A percentile compares a stretch with the other conserved stretches of the same genome.
Conservation (phyloP, 2,113 vertebrate species). For the Brienomyrus brachyistius region DNA sequence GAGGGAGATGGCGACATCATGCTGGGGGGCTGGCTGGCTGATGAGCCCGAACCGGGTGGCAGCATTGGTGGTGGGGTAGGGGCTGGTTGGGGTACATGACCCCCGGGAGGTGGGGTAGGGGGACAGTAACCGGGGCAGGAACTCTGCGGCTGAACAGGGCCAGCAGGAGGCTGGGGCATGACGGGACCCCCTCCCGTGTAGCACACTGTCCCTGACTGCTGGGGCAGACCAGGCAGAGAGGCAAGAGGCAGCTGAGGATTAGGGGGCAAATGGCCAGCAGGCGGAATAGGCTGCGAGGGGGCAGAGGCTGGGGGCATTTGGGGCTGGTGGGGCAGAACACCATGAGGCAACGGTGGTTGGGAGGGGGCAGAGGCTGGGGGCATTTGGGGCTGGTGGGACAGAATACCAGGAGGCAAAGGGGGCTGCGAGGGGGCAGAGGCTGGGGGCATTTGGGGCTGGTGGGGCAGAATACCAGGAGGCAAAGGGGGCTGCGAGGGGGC, state of each 20-base stretch:
- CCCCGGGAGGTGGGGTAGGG: constrained; percentile 27
- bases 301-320: constrained; percentile 47
- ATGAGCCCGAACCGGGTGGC: constrained; percentile 41
- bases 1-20: constrained; percentile 48
- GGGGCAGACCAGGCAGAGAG: constrained; percentile 36
- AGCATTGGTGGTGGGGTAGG: constrained; percentile 53
- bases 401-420: too few relatives aligned
- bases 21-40: constrained; percentile 40
- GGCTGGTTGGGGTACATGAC: constrained; percentile 41
- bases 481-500: too few relatives aligned
- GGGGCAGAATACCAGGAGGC: too few relatives aligned
- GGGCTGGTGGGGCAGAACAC: constrained; percentile 43
- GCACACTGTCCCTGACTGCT: constrained; percentile 43
- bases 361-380: background rate
- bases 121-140: constrained; percentile 26
- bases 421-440: too few relatives aligned
- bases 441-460: too few relatives aligned
- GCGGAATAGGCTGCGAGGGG: constrained; percentile 35
- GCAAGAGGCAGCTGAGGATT: constrained; percentile 40
- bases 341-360: constrained; percentile 33
- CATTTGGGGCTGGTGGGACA: too few relatives aligned
- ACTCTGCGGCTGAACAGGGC: constrained; percentile 39
- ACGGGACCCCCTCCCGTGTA: constrained; percentile 50
- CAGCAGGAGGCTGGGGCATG: constrained; percentile 46
- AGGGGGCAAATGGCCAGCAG: constrained; percentile 31